Evolutionary conservation across 2,888 invertebrate species (phyloP), one percentile per base, ranked within the genome.

Genomic region (Oxyteleia sp.): DNA sequence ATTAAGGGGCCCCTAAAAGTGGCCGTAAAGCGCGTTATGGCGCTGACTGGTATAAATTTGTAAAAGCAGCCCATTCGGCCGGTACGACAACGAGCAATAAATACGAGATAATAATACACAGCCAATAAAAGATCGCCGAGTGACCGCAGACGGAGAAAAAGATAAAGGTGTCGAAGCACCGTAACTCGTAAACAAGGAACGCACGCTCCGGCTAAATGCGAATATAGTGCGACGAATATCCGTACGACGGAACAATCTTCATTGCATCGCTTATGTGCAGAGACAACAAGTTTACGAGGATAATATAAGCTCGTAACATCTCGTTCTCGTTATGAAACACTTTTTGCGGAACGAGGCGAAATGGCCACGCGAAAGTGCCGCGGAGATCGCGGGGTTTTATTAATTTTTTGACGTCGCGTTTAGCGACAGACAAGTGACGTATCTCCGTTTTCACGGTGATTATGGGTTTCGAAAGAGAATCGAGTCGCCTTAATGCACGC

Each of bases 341-440:
- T 87, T 90, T 89, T 90, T 90, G 80, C 87, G 87, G 89, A 89
- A 87, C 86, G 85, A 87, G 85, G 85, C 87, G 86, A 90, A 90
- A 72, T 53, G 53, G 26, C 47, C 35, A 53, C 13, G 10, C 23
- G 18, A 49, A 59, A 49, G 47, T 49, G 49, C 57, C 23, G 35
- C 35, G 15, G 49, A 59, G 38, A 47, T 69, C 55, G 41, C 11
- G 32, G 15, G 32, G 20, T 79, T 71, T 75, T 64, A 75, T n/a
- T n/a, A n/a, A n/a, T n/a, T n/a, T n/a, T n/a, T n/a, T n/a, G n/a
- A n/a, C n/a, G n/a, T n/a, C n/a, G n/a, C n/a, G n/a, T n/a, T n/a
- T n/a, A n/a, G n/a, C n/a, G n/a, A n/a, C n/a, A n/a, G n/a, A n/a
- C n/a, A n/a, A n/a, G n/a, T n/a, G n/a, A n/a, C n/a, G n/a, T n/a